Percentiles rank a stretch among this genome's conserved stretches.
Conservation (phyloP, 2,888 invertebrate genomes). For the Netelia virgata region DNA sequence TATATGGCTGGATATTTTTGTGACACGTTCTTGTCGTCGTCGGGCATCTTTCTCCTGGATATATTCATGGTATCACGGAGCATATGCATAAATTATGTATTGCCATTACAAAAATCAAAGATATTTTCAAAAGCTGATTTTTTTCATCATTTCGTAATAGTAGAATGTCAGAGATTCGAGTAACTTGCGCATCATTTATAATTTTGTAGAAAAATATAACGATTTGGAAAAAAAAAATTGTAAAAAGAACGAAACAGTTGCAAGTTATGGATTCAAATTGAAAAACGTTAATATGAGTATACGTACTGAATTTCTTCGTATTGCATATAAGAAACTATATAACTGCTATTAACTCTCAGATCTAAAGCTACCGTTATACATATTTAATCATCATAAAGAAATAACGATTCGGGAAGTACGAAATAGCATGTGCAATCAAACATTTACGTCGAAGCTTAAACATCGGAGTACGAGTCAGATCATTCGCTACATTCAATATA, state of each 20-base stretch:
- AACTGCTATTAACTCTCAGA: background rate
- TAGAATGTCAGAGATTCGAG: too few relatives aligned
- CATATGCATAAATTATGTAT: too few relatives aligned
- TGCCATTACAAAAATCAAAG: background rate
- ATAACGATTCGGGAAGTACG: slow-evolving; percentile 28
- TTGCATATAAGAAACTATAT: background rate
- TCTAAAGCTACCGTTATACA: background rate
- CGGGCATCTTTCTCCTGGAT: background rate
- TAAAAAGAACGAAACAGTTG: background rate
- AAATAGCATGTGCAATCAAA: slow-evolving; percentile 5
- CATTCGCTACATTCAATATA: slow-evolving; percentile 10
- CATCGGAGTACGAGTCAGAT: background rate
- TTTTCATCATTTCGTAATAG: too few relatives aligned
- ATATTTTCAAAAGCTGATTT: too few relatives aligned
- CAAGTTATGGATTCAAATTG: background rate
- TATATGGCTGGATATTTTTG: background rate
- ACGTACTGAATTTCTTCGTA: background rate
- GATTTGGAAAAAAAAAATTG: background rate
- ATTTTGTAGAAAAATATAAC: background rate
- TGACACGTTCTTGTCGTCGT: background rate
- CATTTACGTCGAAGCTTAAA: slow-evolving; percentile 4
- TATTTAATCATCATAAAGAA: slow-evolving; percentile 1
- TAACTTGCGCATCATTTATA: background rate
- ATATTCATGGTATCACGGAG: too few relatives aligned
- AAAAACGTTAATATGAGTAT: background rate